Evolutionary conservation across 1,140 invertebrate species (phyloP).

Genomic region (Aradophagus sp.): DNA sequence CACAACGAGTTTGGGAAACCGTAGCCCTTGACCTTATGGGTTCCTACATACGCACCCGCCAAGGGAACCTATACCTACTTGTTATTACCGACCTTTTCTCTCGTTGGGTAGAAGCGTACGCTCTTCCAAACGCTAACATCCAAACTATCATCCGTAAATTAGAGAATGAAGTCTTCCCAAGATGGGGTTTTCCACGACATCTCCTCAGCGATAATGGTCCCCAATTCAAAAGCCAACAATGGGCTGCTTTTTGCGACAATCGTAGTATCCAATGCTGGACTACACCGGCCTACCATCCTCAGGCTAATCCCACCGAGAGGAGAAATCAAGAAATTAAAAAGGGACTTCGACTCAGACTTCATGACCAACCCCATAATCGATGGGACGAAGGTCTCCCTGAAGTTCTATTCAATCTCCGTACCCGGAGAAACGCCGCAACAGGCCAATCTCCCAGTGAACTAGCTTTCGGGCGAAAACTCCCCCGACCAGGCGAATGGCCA

Average conservation of each 20-base stretch:
- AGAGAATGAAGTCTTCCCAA: slow-evolving; percentile 1
- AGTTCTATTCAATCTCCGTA: slow-evolving; percentile 33
- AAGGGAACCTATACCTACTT: slow-evolving; percentile 9
- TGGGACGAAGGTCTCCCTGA: slow-evolving; percentile 30
- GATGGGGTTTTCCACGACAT: slow-evolving; percentile 5
- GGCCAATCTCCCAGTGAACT: too few relatives aligned
- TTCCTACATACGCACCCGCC: slow-evolving; percentile 3
- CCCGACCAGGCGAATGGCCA: too few relatives aligned
- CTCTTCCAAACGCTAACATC: not conserved
- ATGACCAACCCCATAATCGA: slow-evolving; percentile 14
- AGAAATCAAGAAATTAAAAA: slow-evolving; percentile 58
- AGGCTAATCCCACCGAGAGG: slow-evolving; percentile 58
- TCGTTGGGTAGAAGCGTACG: slow-evolving; percentile 29
- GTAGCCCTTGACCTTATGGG: slow-evolving; percentile 27
- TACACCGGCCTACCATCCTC: slow-evolving; percentile 57
- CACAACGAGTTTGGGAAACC: slow-evolving; percentile 3
- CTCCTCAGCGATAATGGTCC: slow-evolving; percentile 9
- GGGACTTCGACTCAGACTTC: slow-evolving; percentile 33
- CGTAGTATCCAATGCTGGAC: slow-evolving; percentile 31
- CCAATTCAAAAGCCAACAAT: slow-evolving; percentile 37
- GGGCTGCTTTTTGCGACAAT: slow-evolving; percentile 4
- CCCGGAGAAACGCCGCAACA: too few relatives aligned
- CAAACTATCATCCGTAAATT: not conserved
- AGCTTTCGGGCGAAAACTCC: too few relatives aligned
- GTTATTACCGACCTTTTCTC: slow-evolving; percentile 30